Evolutionary conservation across 2,888 invertebrate genomes (phyloP), one percentile per base, ranked within the genome.

Genomic region (Periphyllus acericola): DNA sequence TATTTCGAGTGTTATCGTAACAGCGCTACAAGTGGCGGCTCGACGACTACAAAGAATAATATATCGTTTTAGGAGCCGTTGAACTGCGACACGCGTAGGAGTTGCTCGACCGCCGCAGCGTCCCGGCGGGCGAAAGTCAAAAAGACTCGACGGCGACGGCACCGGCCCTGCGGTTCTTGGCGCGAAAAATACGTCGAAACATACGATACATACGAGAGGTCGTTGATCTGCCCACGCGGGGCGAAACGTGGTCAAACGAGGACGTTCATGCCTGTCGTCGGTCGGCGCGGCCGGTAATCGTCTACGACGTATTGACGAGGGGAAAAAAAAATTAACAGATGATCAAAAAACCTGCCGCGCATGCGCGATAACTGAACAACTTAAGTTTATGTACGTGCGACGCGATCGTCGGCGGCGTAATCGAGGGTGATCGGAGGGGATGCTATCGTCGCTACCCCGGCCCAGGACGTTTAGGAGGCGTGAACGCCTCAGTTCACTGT

Each of bases 61-160:
- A 36, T 55, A 68, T 81, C 40, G 40, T 81, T 29, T 46, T 1
- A 11, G 72, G 52, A 83, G 83, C 83, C 83, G 83, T 83, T 55
- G 83, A 72, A 83, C 83, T 72, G 52, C 17, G 52, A 46, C 46
- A 46, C 32, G 46, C 9, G 72, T n/a, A 36, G 71, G 72, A 80
- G 80, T 40, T 29, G 40, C n/a, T 40, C 21, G 80, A 68, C 66
- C 29, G 66, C 21, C 60, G 9, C 25, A 19, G 60, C 21, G 60
- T 60, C 25, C 5, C 66, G 29, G 34, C 82, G 72, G 83, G 25
- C 72, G 72, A 83, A 83, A 83, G 82, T 83, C 19, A 34, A 71
- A 46, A 55, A 60, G 32, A 17, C 66, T 40, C 32, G 34, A 21
- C 21, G 52, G 29, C 46, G 25, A 17, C 71, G 21, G 32, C 14